Evolutionary conservation across 1,140 invertebrate species (phyloP), one percentile per base, ranked within the genome.

Genomic region (Lasaia peninsularis): DNA sequence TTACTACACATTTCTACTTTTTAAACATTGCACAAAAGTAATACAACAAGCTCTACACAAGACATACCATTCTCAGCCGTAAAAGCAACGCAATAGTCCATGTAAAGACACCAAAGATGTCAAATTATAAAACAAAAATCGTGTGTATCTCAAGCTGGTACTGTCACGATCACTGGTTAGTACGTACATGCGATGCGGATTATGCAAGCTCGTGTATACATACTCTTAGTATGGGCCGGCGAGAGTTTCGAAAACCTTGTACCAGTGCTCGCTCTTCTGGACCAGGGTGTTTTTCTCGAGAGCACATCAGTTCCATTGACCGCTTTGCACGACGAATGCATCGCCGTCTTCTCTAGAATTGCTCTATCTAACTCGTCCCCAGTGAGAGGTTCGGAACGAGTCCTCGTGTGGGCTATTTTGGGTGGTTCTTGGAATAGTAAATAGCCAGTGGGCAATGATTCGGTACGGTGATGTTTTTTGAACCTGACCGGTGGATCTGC

Each of bases 341-440:
- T 70, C 18, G 60, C 62, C 2, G 60, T 60, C 48, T 75, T 73
- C 32, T 93, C 91, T 33, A 93, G 81, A 2, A 80, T 91, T 91
- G 68, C 93, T 86, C 73, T 93, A 90, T 72, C 93, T 87, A 61
- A 81, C 85, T 68, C 88, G 74, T 87, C 91, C 6, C 84, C 86
- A 51, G 91, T 91, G 65, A 93, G 79, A 59, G 93, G 92, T 76
- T 92, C 91, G 72, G 92, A 93, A 75, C 92, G 81, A 62, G 93
- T 93, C 84, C 92, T 90, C 81, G 92, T 92, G 86, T 93, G 92
- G 69, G 74, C 80, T 21, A 86, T 78, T 34, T 60, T 58, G 51
- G 76, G 63, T 18, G 78, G 78, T 57, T 82, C 78, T 64, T 72
- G 75, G 65, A 75, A 83, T 11, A 74, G 50, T 14, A 73, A 66